Percentiles rank a stretch among this genome's conserved stretches.
phyloP scores from a whole-genome alignment of 2,888 invertebrate genomes.

The Phymatocera aterrima region DNA sequence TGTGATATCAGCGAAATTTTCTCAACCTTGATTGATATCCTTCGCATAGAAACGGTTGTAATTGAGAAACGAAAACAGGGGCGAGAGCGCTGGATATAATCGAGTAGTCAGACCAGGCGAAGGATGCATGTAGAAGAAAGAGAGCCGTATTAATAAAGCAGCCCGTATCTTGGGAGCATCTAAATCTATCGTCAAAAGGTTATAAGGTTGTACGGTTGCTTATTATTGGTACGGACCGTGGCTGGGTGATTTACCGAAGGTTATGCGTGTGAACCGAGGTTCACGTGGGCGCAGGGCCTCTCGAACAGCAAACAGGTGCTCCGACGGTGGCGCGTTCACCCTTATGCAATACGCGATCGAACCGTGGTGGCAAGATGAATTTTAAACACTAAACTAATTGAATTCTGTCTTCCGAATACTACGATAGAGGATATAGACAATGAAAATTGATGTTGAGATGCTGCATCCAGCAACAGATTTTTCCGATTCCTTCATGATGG shows the following conservation, averaged over 20 bases:
- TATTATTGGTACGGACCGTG: constrained; percentile 44
- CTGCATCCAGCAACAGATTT: neutral
- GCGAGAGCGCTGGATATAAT: neutral
- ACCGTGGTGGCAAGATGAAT: constrained; percentile 20
- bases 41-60: constrained; percentile 23
- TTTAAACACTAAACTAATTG: constrained; percentile 8
- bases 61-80: constrained; percentile 38
- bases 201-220: constrained; percentile 46
- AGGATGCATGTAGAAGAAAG: constrained; percentile 19
- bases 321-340: constrained; percentile 32
- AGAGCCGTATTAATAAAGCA: constrained; percentile 43
- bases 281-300: constrained; percentile 43
- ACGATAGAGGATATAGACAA: neutral
- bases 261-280: constrained; percentile 46
- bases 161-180: constrained; percentile 45
- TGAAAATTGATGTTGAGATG: neutral
- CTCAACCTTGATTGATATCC: constrained; percentile 21
- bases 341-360: constrained; percentile 4
- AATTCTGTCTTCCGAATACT: neutral
- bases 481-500: no score
- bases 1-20: neutral
- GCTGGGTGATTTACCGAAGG: constrained; percentile 46
- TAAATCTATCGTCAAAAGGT: constrained; percentile 45
- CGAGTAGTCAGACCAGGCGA: constrained; percentile 10
- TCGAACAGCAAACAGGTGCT: constrained; percentile 40